A percentile compares a stretch with the other conserved stretches of the same genome.
phyloP scores from a whole-genome alignment of 2,113 vertebrate species.

The Coptodon rendalli region DNA sequence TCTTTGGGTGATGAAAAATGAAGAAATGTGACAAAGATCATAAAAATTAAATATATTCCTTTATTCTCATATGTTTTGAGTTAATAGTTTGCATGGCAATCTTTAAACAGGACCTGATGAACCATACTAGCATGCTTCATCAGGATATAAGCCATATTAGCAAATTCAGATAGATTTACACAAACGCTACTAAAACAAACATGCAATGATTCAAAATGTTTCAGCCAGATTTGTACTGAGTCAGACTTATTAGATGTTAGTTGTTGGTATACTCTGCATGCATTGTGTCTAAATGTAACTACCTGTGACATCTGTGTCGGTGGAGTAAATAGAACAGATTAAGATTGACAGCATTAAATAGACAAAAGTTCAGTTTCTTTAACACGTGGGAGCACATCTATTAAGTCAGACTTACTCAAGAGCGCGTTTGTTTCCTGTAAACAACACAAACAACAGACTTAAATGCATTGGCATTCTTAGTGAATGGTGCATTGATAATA shows the following conservation, averaged over 20 bases:
- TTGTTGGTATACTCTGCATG: background rate
- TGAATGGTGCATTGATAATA: background rate
- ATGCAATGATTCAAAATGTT: background rate
- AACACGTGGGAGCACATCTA: background rate
- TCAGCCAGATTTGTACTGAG: background rate
- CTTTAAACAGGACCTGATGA: background rate
- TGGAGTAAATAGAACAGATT: background rate
- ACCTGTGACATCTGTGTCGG: background rate
- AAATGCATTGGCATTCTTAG: background rate
- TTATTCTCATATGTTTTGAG: fast-evolving
- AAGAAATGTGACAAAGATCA: background rate
- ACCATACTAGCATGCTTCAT: background rate
- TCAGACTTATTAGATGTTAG: background rate
- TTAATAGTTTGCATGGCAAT: background rate
- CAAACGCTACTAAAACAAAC: background rate
- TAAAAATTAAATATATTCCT: background rate
- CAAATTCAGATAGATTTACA: background rate
- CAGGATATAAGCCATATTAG: background rate
- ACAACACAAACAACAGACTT: background rate
- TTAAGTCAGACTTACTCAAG: background rate
- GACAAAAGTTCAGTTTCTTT: background rate
- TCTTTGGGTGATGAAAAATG: background rate
- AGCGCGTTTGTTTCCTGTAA: background rate
- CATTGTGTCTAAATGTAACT: background rate
- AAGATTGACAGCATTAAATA: background rate